A percentile compares a stretch with the other conserved stretches of the same genome.
phyloP scores from a whole-genome alignment of 2,113 vertebrate genomes.

The Proterorhinus semilunaris region DNA sequence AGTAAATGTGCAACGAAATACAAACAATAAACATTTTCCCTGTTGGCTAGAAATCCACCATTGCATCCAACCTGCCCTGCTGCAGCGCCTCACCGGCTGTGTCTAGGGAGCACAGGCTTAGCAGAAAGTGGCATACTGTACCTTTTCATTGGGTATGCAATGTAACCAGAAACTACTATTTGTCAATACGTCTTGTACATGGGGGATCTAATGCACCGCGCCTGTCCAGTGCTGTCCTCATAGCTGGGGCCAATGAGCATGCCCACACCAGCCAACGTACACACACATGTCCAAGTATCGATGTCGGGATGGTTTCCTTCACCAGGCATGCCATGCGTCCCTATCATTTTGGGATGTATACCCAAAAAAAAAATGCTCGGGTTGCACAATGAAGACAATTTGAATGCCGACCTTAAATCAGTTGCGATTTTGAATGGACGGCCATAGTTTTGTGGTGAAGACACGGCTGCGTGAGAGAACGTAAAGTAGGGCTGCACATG shows the following conservation, averaged over 20 bases:
- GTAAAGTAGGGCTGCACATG: too few species aligned
- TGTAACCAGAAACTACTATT: slow-evolving; percentile 49
- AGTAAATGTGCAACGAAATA: slow-evolving; percentile 13
- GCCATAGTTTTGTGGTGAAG: too few species aligned
- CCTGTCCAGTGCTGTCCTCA: slow-evolving; percentile 8
- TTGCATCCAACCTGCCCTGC: background rate
- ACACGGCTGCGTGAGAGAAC: too few species aligned
- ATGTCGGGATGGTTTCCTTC: slow-evolving; percentile 28
- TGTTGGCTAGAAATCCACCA: slow-evolving; percentile 13
- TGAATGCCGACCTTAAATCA: too few species aligned
- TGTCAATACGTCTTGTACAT: slow-evolving; percentile 28
- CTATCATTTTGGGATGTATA: slow-evolving; percentile 12
- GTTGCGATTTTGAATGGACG: too few species aligned
- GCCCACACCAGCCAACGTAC: slow-evolving; percentile 15
- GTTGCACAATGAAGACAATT: background rate
- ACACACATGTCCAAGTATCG: slow-evolving; percentile 25
- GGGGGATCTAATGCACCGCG: slow-evolving; percentile 21
- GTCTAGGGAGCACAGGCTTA: background rate
- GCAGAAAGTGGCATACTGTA: background rate
- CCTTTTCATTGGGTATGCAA: slow-evolving; percentile 24
- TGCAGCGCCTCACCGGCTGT: slow-evolving; percentile 4
- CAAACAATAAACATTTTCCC: slow-evolving; percentile 21
- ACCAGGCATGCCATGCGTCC: slow-evolving; percentile 4
- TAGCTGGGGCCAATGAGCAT: slow-evolving; percentile 4
- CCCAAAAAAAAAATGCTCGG: background rate